Conservation (phyloP, 2,888 invertebrate species). For the Chymomyza procnemis region DNA sequence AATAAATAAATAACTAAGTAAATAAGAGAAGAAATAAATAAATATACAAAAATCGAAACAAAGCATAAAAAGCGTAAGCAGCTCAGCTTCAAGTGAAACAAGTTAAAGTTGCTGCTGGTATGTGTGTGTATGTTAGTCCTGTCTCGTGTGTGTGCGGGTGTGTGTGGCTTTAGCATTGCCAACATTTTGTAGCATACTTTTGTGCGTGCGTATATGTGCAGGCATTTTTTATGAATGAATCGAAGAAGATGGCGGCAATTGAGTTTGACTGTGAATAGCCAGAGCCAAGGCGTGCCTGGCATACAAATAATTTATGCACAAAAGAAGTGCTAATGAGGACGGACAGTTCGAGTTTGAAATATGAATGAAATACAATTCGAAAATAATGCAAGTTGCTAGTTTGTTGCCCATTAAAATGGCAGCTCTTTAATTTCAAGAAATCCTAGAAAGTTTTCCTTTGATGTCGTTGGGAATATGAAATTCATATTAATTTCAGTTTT, state of each 20-base stretch:
- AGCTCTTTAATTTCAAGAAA: not conserved
- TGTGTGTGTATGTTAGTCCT: conserved; percentile 1
- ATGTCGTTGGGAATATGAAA: not conserved
- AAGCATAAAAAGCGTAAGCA: not conserved
- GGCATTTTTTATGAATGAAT: conserved; percentile 63
- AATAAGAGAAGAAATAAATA: not conserved
- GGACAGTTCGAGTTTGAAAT: not conserved
- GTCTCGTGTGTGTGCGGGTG: conserved; percentile 1
- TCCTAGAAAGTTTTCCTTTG: not conserved
- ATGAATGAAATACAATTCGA: not conserved
- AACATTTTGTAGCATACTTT: conserved; percentile 12
- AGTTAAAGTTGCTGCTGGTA: conserved; percentile 32
- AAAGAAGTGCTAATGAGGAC: not conserved
- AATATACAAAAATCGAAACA: conserved; percentile 36
- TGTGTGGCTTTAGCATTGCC: conserved; percentile 30
- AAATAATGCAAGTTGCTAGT: not conserved
- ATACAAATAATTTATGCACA: conserved; percentile 44
- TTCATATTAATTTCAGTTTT: too few species aligned
- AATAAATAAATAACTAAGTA: conserved; percentile 1
- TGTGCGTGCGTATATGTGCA: conserved; percentile 27
- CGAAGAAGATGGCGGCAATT: conserved; percentile 18
- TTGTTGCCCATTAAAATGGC: not conserved
- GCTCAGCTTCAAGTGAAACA: conserved; percentile 44
- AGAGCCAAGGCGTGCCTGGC: conserved; percentile 47
- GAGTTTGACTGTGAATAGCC: conserved; percentile 15